Percentiles rank a stretch among this genome's conserved stretches.
These are phyloP conservation scores for Parotocinclus haroldoi DNA, from an alignment of 2,797 vertebrate species.

Conservation along the genomic window DNA sequence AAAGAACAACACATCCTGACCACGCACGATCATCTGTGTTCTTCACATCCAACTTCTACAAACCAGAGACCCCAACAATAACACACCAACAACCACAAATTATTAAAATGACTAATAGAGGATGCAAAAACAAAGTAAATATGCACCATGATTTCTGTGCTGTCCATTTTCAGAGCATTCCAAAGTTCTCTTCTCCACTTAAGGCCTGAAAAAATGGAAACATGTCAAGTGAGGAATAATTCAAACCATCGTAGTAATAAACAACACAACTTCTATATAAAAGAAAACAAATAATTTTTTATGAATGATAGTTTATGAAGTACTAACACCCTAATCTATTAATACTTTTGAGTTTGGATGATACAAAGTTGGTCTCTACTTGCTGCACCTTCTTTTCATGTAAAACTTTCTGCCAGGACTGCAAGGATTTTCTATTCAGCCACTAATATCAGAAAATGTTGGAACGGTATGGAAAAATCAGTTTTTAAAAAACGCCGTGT, in stretches of 20 bases:
- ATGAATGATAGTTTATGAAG: no score
- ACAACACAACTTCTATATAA: not conserved
- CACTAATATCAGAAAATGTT: no score
- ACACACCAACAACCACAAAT: not conserved
- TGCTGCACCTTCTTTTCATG: no score
- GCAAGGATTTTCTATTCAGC: no score
- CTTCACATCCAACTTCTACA: conserved; percentile 66
- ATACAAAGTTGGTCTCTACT: no score
- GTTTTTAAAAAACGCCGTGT: no score
- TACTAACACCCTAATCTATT: no score
- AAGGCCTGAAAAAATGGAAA: conserved; percentile 22
- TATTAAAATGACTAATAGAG: not conserved
- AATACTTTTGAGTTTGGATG: no score
- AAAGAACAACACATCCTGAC: conserved; percentile 88
- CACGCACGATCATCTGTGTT: conserved; percentile 63
- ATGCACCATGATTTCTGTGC: conserved; percentile 42
- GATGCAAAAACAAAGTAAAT: not conserved
- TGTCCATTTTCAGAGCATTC: conserved; percentile 50
- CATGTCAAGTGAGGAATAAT: not conserved
- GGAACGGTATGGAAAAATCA: no score
- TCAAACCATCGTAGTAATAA: not conserved
- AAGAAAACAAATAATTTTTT: no score
- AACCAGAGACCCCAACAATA: conserved; percentile 32
- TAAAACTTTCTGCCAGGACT: no score
- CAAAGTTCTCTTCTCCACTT: conserved; percentile 33